A percentile compares a stretch with the other conserved stretches of the same genome.
Evolutionary conservation across 2,113 vertebrate species (phyloP).

Genomic region (Spea multiplicata): DNA sequence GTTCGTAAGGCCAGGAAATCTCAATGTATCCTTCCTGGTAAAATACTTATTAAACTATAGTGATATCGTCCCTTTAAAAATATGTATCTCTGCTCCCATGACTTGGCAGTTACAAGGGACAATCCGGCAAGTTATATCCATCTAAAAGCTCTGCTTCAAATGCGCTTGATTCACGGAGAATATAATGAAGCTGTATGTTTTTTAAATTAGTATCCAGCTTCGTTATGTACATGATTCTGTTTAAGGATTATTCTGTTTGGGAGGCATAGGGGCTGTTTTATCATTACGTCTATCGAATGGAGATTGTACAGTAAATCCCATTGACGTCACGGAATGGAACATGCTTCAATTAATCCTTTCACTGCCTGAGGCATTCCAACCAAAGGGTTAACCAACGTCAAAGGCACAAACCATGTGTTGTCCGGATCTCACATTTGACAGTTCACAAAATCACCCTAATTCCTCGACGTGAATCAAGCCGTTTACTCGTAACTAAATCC

Average conservation of each 20-base stretch:
- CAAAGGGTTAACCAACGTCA: background rate
- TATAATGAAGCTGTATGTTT: constrained; percentile 29
- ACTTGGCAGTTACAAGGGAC: too few species aligned
- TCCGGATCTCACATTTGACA: background rate
- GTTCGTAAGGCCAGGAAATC: too few species aligned
- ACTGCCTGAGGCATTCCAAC: background rate
- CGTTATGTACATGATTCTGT: constrained; percentile 17
- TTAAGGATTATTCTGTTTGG: constrained; percentile 25
- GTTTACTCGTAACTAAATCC: background rate
- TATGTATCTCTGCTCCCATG: too few species aligned
- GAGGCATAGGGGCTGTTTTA: constrained; percentile 3
- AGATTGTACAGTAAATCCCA: constrained; percentile 6
- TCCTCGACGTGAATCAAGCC: background rate
- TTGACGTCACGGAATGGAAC: constrained; percentile 2
- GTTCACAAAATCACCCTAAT: background rate
- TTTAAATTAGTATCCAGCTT: constrained; percentile 17
- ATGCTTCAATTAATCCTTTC: background rate
- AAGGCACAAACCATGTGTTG: background rate
- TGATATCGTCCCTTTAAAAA: too few species aligned
- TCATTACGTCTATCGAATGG: background rate
- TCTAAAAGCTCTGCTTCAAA: background rate
- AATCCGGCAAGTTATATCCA: too few species aligned
- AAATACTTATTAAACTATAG: too few species aligned
- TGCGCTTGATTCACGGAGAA: constrained; percentile 12
- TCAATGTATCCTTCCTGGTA: too few species aligned